Conservation (phyloP, 1,140 invertebrate species). For the Chrysomallon squamiferum region DNA sequence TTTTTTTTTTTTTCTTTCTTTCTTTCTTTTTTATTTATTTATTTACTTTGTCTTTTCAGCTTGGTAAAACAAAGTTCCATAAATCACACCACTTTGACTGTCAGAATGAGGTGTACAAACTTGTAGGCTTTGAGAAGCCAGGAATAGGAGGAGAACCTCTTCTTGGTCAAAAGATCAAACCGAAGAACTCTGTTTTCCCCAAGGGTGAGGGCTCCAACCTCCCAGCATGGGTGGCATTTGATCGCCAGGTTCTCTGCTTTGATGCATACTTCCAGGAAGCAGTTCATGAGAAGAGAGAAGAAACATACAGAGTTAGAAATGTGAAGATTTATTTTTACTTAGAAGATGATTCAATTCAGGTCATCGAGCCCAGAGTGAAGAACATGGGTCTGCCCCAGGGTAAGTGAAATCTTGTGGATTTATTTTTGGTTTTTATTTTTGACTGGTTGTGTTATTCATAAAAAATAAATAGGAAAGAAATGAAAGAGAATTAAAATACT, state of each 20-base stretch:
- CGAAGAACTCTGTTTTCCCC: slow-evolving; percentile 52
- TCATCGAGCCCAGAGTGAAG: slow-evolving; percentile 62
- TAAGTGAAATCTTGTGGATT: slow-evolving; percentile 20
- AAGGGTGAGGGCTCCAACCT: slow-evolving; percentile 71
- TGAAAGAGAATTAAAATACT: too few species aligned
- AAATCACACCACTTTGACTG: slow-evolving; percentile 64
- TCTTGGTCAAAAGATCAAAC: slow-evolving; percentile 54
- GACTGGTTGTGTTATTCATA: too few species aligned
- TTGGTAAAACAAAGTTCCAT: slow-evolving; percentile 63
- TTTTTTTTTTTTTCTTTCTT: too few species aligned
- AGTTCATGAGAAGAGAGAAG: slow-evolving; percentile 60
- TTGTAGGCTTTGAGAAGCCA: slow-evolving; percentile 58
- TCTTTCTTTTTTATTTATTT: neutral
- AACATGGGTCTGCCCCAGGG: slow-evolving; percentile 64
- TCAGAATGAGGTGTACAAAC: slow-evolving; percentile 55
- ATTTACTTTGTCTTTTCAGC: slow-evolving; percentile 38
- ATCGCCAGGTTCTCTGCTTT: slow-evolving; percentile 73
- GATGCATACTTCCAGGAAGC: slow-evolving; percentile 64
- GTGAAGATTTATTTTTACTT: slow-evolving; percentile 65
- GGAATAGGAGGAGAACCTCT: slow-evolving; percentile 63
- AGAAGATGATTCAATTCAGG: slow-evolving; percentile 64
- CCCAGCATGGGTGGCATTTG: slow-evolving; percentile 85
- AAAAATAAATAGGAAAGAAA: neutral
- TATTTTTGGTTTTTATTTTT: too few species aligned
- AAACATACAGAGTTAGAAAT: slow-evolving; percentile 60